phyloP scores from a whole-genome alignment of 1,140 invertebrate species.

The Leptopilina clavipes region DNA sequence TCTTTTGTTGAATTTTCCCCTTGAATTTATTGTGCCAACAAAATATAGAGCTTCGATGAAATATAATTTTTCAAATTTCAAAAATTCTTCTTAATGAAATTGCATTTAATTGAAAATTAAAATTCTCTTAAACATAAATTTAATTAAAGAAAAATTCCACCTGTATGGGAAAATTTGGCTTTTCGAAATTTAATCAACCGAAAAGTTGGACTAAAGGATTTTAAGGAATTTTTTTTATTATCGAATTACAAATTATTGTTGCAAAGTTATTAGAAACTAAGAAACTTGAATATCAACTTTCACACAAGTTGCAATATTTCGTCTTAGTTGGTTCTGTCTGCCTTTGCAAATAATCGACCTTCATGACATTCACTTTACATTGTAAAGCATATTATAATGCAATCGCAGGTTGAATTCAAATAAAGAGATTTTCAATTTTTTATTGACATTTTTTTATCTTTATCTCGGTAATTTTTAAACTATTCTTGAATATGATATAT shows the following conservation, averaged over 20 bases:
- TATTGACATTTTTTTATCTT: not conserved
- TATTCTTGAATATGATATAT: no score
- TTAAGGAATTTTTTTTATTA: not conserved
- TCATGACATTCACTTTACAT: constrained; percentile 25
- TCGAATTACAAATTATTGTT: constrained; percentile 18
- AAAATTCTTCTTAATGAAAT: no score
- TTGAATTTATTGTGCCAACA: no score
- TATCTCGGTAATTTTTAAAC: not conserved
- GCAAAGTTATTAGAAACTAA: constrained; percentile 11
- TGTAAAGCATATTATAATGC: constrained; percentile 2
- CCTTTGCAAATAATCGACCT: constrained; percentile 29
- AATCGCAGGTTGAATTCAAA: constrained; percentile 2
- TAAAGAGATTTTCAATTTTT: not conserved
- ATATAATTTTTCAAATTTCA: no score
- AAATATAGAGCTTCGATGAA: no score
- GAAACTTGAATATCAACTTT: constrained; percentile 31
- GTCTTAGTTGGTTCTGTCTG: constrained; percentile 4
- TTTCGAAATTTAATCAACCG: no score
- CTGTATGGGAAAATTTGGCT: no score
- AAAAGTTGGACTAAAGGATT: not conserved
- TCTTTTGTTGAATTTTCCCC: no score
- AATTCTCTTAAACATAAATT: no score
- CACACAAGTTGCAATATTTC: constrained; percentile 30
- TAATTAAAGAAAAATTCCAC: no score
- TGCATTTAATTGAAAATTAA: no score